Evolutionary conservation across 2,888 invertebrate species (phyloP).

Genomic region (Drosophila kambysellisi): DNA sequence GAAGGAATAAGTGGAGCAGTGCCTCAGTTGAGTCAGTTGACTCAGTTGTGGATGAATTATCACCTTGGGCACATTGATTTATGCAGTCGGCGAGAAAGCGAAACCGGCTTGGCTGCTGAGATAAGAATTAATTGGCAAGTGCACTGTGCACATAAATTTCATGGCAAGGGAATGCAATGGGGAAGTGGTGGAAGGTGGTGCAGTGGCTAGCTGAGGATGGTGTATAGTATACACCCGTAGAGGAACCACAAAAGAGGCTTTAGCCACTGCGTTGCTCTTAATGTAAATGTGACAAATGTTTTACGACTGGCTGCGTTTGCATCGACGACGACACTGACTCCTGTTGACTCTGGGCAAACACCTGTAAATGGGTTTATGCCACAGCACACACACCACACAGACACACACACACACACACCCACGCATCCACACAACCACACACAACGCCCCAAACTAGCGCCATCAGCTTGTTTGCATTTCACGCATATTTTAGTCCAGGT

Average conservation of each 20-base stretch:
- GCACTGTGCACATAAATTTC: constrained; percentile 77
- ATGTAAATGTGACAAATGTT: constrained; percentile 81
- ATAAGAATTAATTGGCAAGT: constrained; percentile 80
- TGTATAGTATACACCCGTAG: constrained; percentile 3
- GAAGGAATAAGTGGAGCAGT: constrained; percentile 40
- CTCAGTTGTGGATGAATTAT: constrained; percentile 70
- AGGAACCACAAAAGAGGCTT: constrained; percentile 21
- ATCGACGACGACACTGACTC: constrained; percentile 56
- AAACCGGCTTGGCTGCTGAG: constrained; percentile 72
- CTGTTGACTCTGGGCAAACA: constrained; percentile 78
- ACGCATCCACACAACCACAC: background rate
- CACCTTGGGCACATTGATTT: constrained; percentile 74
- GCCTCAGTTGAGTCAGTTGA: constrained; percentile 15
- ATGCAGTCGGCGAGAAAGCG: constrained; percentile 67
- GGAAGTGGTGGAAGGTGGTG: background rate
- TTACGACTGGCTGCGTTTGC: constrained; percentile 75
- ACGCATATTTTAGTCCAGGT: constrained; percentile 65
- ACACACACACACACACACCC: constrained; percentile 11
- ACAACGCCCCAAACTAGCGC: constrained; percentile 4
- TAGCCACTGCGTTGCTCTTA: constrained; percentile 60
- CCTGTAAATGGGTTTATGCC: constrained; percentile 75
- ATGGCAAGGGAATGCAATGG: constrained; percentile 10
- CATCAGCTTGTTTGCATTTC: constrained; percentile 60
- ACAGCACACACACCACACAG: constrained; percentile 5
- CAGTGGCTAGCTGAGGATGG: background rate